These are phyloP conservation scores for Melanotaenia nigrans DNA, from an alignment of 2,797 vertebrate species.

Conservation along the genomic window DNA sequence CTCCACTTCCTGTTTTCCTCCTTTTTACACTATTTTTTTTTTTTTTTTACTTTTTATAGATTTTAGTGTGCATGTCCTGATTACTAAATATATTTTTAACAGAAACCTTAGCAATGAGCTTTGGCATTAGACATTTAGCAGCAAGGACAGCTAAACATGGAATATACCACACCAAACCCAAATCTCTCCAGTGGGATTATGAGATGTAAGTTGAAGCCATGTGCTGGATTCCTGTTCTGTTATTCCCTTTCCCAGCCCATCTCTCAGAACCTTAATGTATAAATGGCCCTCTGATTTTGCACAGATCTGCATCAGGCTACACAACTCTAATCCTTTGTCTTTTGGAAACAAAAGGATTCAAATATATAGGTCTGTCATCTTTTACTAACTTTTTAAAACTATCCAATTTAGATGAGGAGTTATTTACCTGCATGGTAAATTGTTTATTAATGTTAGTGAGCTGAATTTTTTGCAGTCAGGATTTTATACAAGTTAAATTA, in stretches of 20 bases:
- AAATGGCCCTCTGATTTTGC: background rate
- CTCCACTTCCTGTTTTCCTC: background rate
- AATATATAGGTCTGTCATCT: background rate
- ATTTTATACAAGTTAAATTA: background rate
- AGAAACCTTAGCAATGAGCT: background rate
- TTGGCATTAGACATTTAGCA: background rate
- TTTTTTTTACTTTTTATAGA: too few relatives aligned
- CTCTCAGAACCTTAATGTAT: background rate
- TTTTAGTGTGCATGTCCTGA: too few relatives aligned
- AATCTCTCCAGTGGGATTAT: background rate
- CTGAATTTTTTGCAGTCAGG: background rate
- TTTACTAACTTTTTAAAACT: background rate
- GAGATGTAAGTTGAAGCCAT: background rate
- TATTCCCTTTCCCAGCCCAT: background rate
- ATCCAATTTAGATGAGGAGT: background rate
- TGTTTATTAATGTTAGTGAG: background rate
- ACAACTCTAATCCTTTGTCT: background rate
- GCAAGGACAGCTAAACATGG: background rate
- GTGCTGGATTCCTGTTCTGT: background rate
- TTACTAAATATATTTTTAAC: background rate
- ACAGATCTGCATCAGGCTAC: background rate
- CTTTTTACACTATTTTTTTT: background rate
- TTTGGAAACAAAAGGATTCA: background rate
- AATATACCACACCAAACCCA: background rate
- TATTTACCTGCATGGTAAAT: background rate